Evolutionary conservation across 1,140 invertebrate species (phyloP).

Genomic region (Hirudo medicinalis): DNA sequence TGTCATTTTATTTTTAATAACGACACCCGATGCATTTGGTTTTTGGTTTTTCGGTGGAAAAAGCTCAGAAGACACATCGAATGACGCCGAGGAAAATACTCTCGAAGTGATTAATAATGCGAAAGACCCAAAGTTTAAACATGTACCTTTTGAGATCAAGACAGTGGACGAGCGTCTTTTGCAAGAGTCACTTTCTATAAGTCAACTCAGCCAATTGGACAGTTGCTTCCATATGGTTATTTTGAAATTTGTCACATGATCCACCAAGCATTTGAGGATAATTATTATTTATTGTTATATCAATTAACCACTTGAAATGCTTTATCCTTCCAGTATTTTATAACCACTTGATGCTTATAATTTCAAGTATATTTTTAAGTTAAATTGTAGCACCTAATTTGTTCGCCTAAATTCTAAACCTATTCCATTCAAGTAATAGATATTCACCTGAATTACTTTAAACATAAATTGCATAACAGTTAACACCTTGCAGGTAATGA

Average conservation of each 20-base stretch:
- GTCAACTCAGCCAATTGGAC: slow-evolving; percentile 49
- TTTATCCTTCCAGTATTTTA: background rate
- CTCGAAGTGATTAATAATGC: background rate
- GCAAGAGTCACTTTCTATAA: slow-evolving; percentile 49
- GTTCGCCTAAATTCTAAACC: too few relatives aligned
- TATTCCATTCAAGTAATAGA: too few relatives aligned
- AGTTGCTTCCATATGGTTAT: slow-evolving; percentile 51
- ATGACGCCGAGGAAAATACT: background rate
- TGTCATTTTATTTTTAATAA: background rate
- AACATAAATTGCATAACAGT: background rate
- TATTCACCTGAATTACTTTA: background rate
- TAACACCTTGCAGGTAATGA: slow-evolving; percentile 30
- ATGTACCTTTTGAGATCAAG: slow-evolving; percentile 50
- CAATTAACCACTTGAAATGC: background rate
- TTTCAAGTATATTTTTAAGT: background rate
- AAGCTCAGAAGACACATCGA: background rate
- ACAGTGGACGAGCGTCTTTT: slow-evolving; percentile 54
- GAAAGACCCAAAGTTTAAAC: background rate
- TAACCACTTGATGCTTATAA: background rate
- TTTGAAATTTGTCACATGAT: slow-evolving; percentile 16
- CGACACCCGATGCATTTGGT: background rate
- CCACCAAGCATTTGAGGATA: background rate
- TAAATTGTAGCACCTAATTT: background rate
- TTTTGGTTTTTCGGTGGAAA: slow-evolving; percentile 8
- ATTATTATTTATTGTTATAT: background rate